Base-by-base conservation (phyloP, 2,888 invertebrate genomes). In the Dione vanillae region DNA sequence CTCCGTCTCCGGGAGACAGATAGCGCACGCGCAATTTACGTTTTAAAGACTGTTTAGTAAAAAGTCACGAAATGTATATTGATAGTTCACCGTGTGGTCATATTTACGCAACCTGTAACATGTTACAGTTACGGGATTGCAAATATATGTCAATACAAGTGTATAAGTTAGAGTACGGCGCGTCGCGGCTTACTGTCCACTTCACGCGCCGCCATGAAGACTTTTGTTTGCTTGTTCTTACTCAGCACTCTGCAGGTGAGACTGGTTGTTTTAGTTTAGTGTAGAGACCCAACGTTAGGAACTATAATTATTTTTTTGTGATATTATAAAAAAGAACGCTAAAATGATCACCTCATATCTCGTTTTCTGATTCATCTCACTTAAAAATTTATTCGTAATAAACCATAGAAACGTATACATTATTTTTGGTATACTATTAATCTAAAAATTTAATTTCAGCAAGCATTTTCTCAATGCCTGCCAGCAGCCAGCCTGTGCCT, bases 181-280 rank as follows among this genome's bases (percentile, higher is more conserved):
- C 19, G 52, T 27, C 3, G n/a, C 20, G 12, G 11, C 8, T 12
- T 20, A 14, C 10, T 10, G 16, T 14, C 27, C 51, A 3, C 47
- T 11, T 65, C 16, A 58, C 35, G 62, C 65, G 61, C 56, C 43
- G 47, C 10, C 12, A 78, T 78, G 77, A 73, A 69, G 67, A 19
- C 65, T 10, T 40, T 69, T 19, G 27, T 72, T 37, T 56, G 69
- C 27, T 43, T 76, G 64, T 74, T 69, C 54, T 7, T 73, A 16
- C 14, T 77, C 35, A 72, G 73, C 65, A 72, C 76, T 65, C 52
- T 76, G 68, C 77, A 77, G 78, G 79, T 79, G 52, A 74, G 69
- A 35, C 19, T 65, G 43, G 14, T n/a, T n/a, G 65, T 51, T 43
- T 20, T 49, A 20, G 62, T n/a, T 47, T 27, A 27, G n/a, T n/a